A percentile compares a stretch with the other conserved stretches of the same genome.
Evolutionary conservation across 2,797 vertebrate genomes (phyloP).

Genomic region (Siniperca undulata): DNA sequence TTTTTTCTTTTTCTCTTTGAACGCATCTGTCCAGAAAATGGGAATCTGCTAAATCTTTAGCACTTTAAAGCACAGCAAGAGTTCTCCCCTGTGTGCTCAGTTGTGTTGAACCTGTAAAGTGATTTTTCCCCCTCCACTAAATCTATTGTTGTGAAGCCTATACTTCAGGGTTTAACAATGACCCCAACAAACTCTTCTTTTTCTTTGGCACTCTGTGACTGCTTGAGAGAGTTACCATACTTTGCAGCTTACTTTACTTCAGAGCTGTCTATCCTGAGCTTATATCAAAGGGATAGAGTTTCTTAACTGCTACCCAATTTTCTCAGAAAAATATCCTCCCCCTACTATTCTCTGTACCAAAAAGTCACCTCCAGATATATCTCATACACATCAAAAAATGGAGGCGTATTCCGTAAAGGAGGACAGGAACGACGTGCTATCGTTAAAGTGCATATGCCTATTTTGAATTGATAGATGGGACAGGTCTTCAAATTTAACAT

Average conservation of each 20-base stretch:
- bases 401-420: conserved; percentile 35
- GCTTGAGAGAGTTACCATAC: conserved; percentile 57
- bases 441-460: conserved; percentile 22
- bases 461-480: conserved; percentile 44
- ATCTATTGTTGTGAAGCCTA: conserved; percentile 58
- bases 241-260: conserved; percentile 67
- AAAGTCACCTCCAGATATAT: conserved; percentile 69
- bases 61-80: conserved; percentile 56
- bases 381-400: conserved; percentile 38
- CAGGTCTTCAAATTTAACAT: conserved; percentile 45
- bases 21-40: conserved; percentile 46
- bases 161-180: conserved; percentile 65
- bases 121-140: conserved; percentile 29
- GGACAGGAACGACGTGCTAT: conserved; percentile 22
- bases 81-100: conserved; percentile 46
- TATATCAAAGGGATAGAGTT: conserved; percentile 68
- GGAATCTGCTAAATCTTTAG: conserved; percentile 35
- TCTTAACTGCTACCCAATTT: conserved; percentile 64
- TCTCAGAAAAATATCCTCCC: conserved; percentile 18
- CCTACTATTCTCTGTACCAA: conserved; percentile 46
- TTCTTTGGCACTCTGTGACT: conserved; percentile 49
- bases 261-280: conserved; percentile 66
- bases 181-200: conserved; percentile 62
- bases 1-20: conserved; percentile 33
- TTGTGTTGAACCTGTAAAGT: conserved; percentile 49